Evolutionary conservation across 2,888 invertebrate genomes (phyloP).

Genomic region (Parnassius glacialis): DNA sequence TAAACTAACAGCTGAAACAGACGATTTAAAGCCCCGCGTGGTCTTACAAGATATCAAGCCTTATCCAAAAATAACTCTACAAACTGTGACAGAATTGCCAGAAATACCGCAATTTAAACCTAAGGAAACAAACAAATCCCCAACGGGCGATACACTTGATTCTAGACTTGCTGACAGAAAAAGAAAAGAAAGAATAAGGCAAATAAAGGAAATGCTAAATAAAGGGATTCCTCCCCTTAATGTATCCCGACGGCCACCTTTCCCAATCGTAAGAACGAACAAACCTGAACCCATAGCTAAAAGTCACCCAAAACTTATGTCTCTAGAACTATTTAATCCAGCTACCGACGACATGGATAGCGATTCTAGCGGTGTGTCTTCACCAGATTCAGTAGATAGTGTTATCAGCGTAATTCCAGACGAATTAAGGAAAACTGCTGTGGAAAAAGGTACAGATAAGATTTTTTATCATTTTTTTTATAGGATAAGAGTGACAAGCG

Average conservation of each 20-base stretch:
- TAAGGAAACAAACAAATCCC: slow-evolving; percentile 56
- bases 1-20: slow-evolving; percentile 72
- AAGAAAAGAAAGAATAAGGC: slow-evolving; percentile 83
- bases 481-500: too few relatives aligned
- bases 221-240: slow-evolving; percentile 85
- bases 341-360: slow-evolving; percentile 95
- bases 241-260: slow-evolving; percentile 71
- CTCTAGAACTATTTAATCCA: slow-evolving; percentile 92
- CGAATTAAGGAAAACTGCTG: slow-evolving; percentile 72
- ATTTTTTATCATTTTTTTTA: not conserved
- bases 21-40: slow-evolving; percentile 61
- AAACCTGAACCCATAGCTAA: slow-evolving; percentile 83
- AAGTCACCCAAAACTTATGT: slow-evolving; percentile 87
- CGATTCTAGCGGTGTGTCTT: slow-evolving; percentile 92
- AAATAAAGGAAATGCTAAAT: slow-evolving; percentile 85
- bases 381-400: slow-evolving; percentile 92
- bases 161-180: slow-evolving; percentile 74
- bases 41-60: slow-evolving; percentile 75
- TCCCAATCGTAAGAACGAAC: slow-evolving; percentile 85
- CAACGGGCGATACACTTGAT: slow-evolving; percentile 64
- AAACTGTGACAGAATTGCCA: slow-evolving; percentile 82
- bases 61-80: slow-evolving; percentile 81
- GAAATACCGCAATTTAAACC: slow-evolving; percentile 82
- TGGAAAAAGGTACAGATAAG: slow-evolving; percentile 64
- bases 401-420: slow-evolving; percentile 89